Evolutionary conservation across 2,888 invertebrate genomes (phyloP), one percentile per base, ranked within the genome.

Genomic region (Pristionchus maxplancki): DNA sequence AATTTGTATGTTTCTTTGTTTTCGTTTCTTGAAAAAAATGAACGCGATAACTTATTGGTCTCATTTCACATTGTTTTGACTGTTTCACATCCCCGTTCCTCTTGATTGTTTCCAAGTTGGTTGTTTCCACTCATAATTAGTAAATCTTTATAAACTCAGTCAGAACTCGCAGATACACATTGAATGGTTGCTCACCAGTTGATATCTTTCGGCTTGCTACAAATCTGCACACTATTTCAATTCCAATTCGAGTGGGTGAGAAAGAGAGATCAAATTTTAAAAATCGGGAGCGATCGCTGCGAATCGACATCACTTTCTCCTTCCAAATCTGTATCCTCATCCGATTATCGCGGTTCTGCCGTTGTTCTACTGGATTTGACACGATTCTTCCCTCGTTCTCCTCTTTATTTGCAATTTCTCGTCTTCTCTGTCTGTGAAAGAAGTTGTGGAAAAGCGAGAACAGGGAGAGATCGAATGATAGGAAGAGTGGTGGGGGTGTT

Each of bases 31-130:
- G 31, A 31, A 74, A 74, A 37, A 71, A 37, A 71, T n/a, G 74
- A 78, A 13, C 74, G 44, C 78, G 78, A 78, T 78, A 78, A 78
- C 48, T 78, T 78, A 78, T 78, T 78, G 78, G 78, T 78, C 78
- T 78, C 78, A 78, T 48, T 48, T 78, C 74, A 40, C 37, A 48
- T 48, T 28, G 31, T 24, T 78, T 78, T 78, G n/a, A 28, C 34
- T 78, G 78, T 78, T 78, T 48, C 34, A 31, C 78, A 24, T 74
- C 37, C n/a, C 44, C 37, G 44, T 71, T 71, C 24, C 37, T 71
- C 71, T 24, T 3, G n/a, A 44, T 78, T 78, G 44, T 78, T 78
- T 34, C 40, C n/a, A 78, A 44, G 44, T 78, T 78, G 44, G 44
- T 78, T 78, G 78, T 78, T 44, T 78, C 15, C n/a, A 78, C n/a